phyloP scores from a whole-genome alignment of 1,140 invertebrate genomes.

The Theocolax elegans region DNA sequence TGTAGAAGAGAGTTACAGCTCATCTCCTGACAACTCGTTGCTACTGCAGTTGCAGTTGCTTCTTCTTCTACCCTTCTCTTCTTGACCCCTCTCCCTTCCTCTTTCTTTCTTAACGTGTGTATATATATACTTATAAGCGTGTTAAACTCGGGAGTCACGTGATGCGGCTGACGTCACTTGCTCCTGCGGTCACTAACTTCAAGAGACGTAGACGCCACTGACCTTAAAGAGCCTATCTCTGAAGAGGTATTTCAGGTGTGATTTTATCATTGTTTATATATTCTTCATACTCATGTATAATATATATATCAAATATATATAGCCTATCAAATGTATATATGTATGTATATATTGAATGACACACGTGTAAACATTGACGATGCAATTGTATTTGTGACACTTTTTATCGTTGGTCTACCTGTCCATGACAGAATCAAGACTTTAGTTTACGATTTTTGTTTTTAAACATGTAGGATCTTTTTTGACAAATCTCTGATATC shows the following conservation, averaged over 20 bases:
- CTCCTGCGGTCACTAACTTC: slow-evolving; percentile 56
- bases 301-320: too few species aligned
- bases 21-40: not conserved
- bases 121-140: slow-evolving; percentile 23
- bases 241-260: not conserved
- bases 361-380: too few species aligned
- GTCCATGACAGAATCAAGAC: too few species aligned
- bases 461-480: too few species aligned
- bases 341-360: too few species aligned
- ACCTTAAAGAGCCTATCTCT: too few species aligned
- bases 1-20: slow-evolving; percentile 20
- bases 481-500: too few species aligned
- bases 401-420: too few species aligned
- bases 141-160: slow-evolving; percentile 44
- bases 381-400: too few species aligned
- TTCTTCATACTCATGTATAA: too few species aligned
- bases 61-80: not conserved
- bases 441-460: too few species aligned
- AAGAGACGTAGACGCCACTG: slow-evolving; percentile 56
- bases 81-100: not conserved
- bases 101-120: slow-evolving; percentile 38
- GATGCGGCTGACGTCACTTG: slow-evolving; percentile 42
- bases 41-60: slow-evolving; percentile 13
- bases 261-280: not conserved
- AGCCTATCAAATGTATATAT: too few species aligned